Evolutionary conservation across 2,113 vertebrate genomes (phyloP).

Genomic region (Epinephelus cyanopodus): DNA sequence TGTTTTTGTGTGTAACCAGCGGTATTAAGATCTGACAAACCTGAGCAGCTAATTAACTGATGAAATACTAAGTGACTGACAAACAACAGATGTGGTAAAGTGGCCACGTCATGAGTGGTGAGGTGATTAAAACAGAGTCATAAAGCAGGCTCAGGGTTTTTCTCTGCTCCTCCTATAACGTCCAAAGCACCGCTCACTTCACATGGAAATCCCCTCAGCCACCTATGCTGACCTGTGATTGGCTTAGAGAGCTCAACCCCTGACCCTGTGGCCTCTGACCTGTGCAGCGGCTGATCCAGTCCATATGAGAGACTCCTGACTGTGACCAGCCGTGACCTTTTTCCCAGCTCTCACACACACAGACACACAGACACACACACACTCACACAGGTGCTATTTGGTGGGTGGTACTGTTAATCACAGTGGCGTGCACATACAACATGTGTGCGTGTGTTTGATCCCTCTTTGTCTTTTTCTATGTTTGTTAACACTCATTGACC

Average conservation of each 20-base stretch:
- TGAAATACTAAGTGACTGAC: not conserved
- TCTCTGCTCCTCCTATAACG: constrained; percentile 61
- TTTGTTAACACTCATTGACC: constrained; percentile 41
- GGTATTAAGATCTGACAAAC: not conserved
- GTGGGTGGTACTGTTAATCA: constrained; percentile 62
- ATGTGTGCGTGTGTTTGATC: constrained; percentile 21
- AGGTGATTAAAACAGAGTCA: constrained; percentile 42
- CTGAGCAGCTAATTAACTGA: constrained; percentile 8
- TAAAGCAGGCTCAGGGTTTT: constrained; percentile 50
- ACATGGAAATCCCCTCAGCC: constrained; percentile 61
- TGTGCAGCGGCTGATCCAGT: constrained; percentile 72
- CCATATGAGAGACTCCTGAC: constrained; percentile 80
- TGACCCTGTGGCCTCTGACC: constrained; percentile 61
- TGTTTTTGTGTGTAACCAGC: not conserved
- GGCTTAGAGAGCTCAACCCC: constrained; percentile 67
- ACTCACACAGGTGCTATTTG: constrained; percentile 46
- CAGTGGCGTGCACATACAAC: constrained; percentile 26
- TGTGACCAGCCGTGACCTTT: constrained; percentile 69
- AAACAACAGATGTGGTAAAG: constrained; percentile 39
- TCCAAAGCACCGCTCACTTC: constrained; percentile 67
- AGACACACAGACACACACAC: constrained; percentile 27
- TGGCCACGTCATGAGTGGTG: constrained; percentile 18
- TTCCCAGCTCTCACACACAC: constrained; percentile 39
- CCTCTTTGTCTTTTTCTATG: constrained; percentile 38
- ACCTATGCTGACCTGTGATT: constrained; percentile 65